Base-by-base conservation (phyloP, 2,113 vertebrate genomes). In the Gopherus flavomarginatus region DNA sequence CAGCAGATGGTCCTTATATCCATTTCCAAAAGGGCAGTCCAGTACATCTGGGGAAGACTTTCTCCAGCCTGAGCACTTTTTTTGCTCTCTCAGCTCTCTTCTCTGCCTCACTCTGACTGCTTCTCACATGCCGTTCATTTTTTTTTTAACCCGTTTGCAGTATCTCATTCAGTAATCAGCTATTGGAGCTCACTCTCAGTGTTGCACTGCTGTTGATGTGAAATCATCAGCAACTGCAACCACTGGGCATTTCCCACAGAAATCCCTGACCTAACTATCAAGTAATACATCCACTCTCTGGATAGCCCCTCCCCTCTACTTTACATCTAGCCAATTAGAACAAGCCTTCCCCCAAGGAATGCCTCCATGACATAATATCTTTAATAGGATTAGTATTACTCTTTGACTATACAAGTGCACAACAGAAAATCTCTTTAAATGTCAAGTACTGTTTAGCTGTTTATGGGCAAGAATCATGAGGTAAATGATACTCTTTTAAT, bases 381-480 rank as follows among this genome's bases (percentile, higher is more conserved):
- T 98, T 98, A 98, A 99, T 98, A 98, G 99, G 98, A 98, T 98
- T 98, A 98, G 98, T 98, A 97, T 97, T 97, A 97, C 97, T 94
- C 97, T 97, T 97, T 99, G 98, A 98, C 98, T 99, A 97, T 98
- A 98, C 98, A 97, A 98, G 98, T 98, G 98, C 98, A 98, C 94
- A 94, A 87, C 95, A 81, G 90, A 90, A 98, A 96, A 97, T 90
- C 97, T 94, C 90, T 94, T 95, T 97, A 98, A 98, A 98, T 98
- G 98, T 98, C 98, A 98, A 98, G 96, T 92, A 96, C 96, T 96
- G 95, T 84, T 96, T 94, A 91, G 96, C 96, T 96, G 82, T 87
- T 96, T 75, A 65, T 91, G 89, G 50, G 81, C 80, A 89, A 84
- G 90, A 94, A 94, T 86, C 42, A 49, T 21, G 5, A 82, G 78